phyloP scores from a whole-genome alignment of 2,113 vertebrate genomes.

The Petromus typicus region DNA sequence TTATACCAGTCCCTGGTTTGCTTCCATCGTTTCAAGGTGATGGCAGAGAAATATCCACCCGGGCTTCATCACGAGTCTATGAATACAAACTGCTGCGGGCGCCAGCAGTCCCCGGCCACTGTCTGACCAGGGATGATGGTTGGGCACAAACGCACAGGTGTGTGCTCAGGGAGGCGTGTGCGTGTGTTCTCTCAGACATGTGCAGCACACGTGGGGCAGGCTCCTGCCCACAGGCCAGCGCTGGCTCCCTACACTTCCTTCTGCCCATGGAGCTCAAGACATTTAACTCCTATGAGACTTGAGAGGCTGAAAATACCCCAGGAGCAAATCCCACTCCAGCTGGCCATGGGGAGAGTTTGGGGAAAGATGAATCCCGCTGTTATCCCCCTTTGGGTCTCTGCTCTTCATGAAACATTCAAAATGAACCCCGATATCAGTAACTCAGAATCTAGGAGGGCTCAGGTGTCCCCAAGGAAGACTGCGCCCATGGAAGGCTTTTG shows the following conservation, averaged over 20 bases:
- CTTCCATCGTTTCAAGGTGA: background rate
- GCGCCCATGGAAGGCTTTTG: rapidly evolving
- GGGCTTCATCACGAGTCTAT: background rate
- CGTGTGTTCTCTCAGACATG: rapidly evolving
- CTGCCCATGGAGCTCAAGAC: background rate
- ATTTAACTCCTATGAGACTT: background rate
- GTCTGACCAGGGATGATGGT: background rate
- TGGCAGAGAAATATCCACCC: rapidly evolving
- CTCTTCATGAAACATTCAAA: background rate
- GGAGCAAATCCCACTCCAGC: background rate
- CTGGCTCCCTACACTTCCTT: background rate
- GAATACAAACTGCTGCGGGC: background rate
- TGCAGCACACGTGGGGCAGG: background rate
- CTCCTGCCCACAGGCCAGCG: background rate
- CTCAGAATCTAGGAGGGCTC: background rate
- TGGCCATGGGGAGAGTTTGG: background rate
- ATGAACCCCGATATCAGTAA: background rate
- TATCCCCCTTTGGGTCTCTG: background rate
- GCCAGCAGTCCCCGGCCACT: background rate
- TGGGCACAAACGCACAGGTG: background rate
- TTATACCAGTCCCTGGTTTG: rapidly evolving
- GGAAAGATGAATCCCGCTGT: background rate
- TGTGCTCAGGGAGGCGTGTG: background rate
- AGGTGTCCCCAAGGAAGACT: background rate
- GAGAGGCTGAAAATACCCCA: background rate